These are phyloP conservation scores for Oxytorus armatus DNA, from an alignment of 2,888 invertebrate genomes.

Conservation along the genomic window DNA sequence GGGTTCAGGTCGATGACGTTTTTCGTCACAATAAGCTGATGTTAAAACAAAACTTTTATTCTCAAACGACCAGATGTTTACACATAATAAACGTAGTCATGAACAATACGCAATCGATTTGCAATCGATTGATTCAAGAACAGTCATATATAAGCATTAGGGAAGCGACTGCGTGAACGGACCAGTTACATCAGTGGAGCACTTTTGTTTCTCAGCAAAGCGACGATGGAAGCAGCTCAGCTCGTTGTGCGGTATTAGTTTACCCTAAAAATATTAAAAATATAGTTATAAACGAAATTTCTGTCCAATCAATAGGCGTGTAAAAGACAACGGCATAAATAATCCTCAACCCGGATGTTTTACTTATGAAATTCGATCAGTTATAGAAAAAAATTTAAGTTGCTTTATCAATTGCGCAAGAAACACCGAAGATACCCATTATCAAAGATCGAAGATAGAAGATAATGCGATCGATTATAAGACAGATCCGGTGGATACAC, in stretches of 20 bases:
- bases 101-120: neutral
- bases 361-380: neutral
- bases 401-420: constrained; percentile 21
- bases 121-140: neutral
- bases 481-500: neutral
- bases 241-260: too few relatives aligned
- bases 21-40: neutral
- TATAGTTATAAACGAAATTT: too few relatives aligned
- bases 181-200: too few relatives aligned
- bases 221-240: too few relatives aligned
- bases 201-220: too few relatives aligned
- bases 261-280: too few relatives aligned
- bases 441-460: constrained; percentile 34
- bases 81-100: neutral
- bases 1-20: constrained; percentile 2
- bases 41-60: neutral
- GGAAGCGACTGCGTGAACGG: too few relatives aligned
- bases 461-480: constrained; percentile 2
- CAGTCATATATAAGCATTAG: too few relatives aligned
- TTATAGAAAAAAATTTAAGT: neutral
- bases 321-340: too few relatives aligned
- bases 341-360: too few relatives aligned
- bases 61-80: neutral
- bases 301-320: too few relatives aligned
- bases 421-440: neutral